A percentile compares a stretch with the other conserved stretches of the same genome.
These are phyloP conservation scores for Halcyon leucocephala DNA, from an alignment of 2,797 vertebrate genomes.

Conservation along the genomic window DNA sequence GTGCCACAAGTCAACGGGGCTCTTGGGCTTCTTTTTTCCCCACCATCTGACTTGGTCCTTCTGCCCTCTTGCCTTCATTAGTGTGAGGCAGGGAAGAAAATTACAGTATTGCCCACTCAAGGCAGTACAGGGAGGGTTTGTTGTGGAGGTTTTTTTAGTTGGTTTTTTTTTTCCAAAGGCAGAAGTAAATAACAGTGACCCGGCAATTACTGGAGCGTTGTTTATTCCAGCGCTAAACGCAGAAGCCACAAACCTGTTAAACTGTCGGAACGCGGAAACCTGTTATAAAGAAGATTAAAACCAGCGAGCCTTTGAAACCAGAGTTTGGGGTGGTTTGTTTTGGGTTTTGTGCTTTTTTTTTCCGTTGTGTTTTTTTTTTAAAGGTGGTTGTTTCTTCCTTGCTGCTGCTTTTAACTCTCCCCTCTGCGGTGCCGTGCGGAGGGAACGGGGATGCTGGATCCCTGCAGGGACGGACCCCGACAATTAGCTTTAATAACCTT, in stretches of 20 bases:
- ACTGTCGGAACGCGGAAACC: background rate
- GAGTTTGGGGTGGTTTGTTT: background rate
- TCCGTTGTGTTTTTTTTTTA: no score
- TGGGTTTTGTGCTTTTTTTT: background rate
- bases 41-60: conserved; percentile 22
- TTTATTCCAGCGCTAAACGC: conserved; percentile 56
- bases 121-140: conserved; percentile 3
- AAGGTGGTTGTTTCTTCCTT: background rate
- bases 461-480: background rate
- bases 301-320: background rate
- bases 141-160: background rate
- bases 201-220: conserved; percentile 56
- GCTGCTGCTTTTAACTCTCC: background rate
- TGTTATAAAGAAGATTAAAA: conserved; percentile 19
- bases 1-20: conserved; percentile 6
- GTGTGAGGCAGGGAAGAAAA: conserved; percentile 58
- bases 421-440: background rate
- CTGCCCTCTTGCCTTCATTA: conserved; percentile 69
- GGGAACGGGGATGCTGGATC: background rate
- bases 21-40: background rate
- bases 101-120: conserved; percentile 37
- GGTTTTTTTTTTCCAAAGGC: conserved; percentile 5
- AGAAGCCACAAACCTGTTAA: background rate
- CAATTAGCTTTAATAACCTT: conserved; percentile 3
- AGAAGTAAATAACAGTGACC: conserved; percentile 68